Percentiles rank a stretch among this genome's conserved stretches.
Evolutionary conservation across 2,797 vertebrate genomes (phyloP).

Genomic region (Chaunax sp.): DNA sequence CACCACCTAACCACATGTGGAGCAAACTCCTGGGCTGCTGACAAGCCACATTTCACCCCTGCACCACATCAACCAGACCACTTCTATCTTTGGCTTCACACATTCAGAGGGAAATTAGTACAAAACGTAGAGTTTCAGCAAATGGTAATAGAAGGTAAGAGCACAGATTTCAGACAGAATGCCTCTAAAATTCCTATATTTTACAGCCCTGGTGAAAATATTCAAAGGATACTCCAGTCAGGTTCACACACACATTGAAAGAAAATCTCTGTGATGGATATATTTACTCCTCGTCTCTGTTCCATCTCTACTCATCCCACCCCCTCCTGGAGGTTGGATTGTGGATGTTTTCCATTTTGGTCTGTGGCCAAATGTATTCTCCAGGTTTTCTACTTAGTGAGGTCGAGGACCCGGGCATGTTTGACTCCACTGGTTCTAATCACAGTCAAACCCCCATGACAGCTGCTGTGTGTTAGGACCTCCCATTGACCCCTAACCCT

Average conservation of each 20-base stretch:
- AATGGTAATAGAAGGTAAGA: slow-evolving; percentile 24
- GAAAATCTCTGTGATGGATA: slow-evolving; percentile 40
- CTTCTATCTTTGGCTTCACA: slow-evolving; percentile 73
- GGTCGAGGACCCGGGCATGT: slow-evolving; percentile 78
- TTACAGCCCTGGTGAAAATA: slow-evolving; percentile 11
- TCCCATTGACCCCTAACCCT: slow-evolving; percentile 86
- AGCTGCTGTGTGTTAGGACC: slow-evolving; percentile 88
- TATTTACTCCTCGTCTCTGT: slow-evolving; percentile 24
- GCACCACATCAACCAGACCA: slow-evolving; percentile 70
- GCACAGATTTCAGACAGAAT: slow-evolving; percentile 7
- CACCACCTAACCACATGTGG: slow-evolving; percentile 75
- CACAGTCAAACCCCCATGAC: slow-evolving; percentile 78
- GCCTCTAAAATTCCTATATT: neutral
- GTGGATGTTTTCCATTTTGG: slow-evolving; percentile 75
- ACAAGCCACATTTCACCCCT: slow-evolving; percentile 73
- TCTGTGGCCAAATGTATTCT: slow-evolving; percentile 81
- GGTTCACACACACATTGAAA: slow-evolving; percentile 41
- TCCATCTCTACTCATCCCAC: slow-evolving; percentile 39
- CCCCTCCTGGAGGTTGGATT: slow-evolving; percentile 38
- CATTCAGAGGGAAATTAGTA: slow-evolving; percentile 60
- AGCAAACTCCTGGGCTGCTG: slow-evolving; percentile 72
- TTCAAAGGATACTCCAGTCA: slow-evolving; percentile 17
- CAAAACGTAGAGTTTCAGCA: slow-evolving; percentile 50
- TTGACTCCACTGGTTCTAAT: slow-evolving; percentile 82
- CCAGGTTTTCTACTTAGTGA: slow-evolving; percentile 84